Percentiles rank a stretch among this genome's conserved stretches.
phyloP scores from a whole-genome alignment of 2,797 vertebrate species.

The Enteromius anoplus region DNA sequence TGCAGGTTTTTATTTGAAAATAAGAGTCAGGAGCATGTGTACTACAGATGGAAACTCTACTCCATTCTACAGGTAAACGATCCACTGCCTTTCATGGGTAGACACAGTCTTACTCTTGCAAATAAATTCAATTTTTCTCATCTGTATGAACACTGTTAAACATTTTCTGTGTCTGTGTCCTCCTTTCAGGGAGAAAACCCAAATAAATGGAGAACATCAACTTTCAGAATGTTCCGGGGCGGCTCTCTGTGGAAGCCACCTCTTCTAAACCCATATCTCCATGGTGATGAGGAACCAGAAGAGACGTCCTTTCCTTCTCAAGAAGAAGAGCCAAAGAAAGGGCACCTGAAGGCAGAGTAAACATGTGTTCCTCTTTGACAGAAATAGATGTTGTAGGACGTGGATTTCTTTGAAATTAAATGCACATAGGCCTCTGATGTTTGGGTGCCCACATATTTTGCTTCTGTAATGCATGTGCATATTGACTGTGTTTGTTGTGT shows the following conservation, averaged over 20 bases:
- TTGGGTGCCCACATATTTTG: constrained; percentile 25
- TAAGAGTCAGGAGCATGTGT: constrained; percentile 84
- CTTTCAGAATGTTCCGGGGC: constrained; percentile 81
- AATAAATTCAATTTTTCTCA: neutral
- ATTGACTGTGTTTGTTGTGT: constrained; percentile 13
- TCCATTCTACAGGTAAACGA: constrained; percentile 79
- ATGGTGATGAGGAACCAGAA: constrained; percentile 70
- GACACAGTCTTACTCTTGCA: neutral
- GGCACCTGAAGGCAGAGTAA: constrained; percentile 81
- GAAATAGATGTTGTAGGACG: neutral
- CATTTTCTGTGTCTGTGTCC: neutral
- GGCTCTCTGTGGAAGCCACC: constrained; percentile 84
- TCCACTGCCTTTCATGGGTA: neutral
- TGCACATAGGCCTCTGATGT: neutral
- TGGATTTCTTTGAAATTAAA: neutral
- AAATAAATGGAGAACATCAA: constrained; percentile 77
- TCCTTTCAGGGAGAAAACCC: constrained; percentile 75
- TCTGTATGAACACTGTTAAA: neutral
- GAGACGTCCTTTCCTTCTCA: constrained; percentile 64
- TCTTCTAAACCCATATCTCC: constrained; percentile 75
- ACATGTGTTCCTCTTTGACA: constrained; percentile 63
- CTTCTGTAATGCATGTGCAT: neutral
- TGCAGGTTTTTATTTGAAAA: constrained; percentile 85
- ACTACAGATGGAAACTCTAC: constrained; percentile 85
- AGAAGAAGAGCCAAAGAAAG: constrained; percentile 82